A percentile compares a stretch with the other conserved stretches of the same genome.
Conservation (phyloP, 2,888 invertebrate genomes). For the Protonemura montana region DNA sequence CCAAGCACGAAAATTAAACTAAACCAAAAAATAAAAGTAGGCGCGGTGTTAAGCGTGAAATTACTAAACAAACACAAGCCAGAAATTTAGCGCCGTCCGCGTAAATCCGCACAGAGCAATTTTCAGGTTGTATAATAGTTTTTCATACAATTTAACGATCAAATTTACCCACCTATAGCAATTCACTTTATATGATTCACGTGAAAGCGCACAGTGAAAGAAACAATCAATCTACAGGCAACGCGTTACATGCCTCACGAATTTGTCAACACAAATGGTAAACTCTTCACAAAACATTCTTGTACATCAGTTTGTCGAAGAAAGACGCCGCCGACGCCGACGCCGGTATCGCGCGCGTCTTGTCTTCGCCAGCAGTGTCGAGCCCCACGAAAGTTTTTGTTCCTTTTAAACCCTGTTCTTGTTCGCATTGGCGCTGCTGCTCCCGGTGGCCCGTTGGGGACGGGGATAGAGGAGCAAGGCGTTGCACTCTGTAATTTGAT, state of each 20-base stretch:
- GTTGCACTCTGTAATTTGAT: constrained; percentile 37
- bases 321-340: not conserved
- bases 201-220: not conserved
- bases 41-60: not conserved
- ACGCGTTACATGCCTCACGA: not conserved
- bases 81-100: not conserved
- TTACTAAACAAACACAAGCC: not conserved
- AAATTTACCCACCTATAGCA: not conserved
- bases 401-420: constrained; percentile 13
- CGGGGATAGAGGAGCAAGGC: constrained; percentile 24
- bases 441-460: not conserved
- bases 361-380: not conserved
- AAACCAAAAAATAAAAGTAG: not conserved
- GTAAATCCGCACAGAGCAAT: not conserved
- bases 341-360: not conserved
- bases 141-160: not conserved
- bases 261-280: constrained; percentile 7
- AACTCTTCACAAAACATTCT: constrained; percentile 12
- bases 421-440: not conserved
- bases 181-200: not conserved
- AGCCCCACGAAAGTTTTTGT: not conserved
- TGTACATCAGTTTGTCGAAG: not conserved
- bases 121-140: not conserved
- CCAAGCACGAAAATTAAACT: not conserved
- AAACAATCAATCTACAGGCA: not conserved